A percentile compares a stretch with the other conserved stretches of the same genome.
Conservation (phyloP, 2,888 invertebrate genomes). For the Drosophila tripunctata region DNA sequence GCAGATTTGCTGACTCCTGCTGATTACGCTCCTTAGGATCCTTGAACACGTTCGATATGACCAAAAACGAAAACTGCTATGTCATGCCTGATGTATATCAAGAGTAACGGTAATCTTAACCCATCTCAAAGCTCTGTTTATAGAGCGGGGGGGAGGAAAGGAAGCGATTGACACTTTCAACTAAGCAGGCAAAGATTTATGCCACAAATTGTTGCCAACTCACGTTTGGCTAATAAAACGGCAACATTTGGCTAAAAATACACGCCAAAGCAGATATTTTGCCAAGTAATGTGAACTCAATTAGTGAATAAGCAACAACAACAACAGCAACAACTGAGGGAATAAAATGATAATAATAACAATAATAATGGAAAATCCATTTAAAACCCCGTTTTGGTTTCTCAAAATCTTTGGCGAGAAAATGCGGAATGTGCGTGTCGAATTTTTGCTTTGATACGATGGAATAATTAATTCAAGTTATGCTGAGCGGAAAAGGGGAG, state of each 20-base stretch:
- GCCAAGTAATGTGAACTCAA: slow-evolving; percentile 78
- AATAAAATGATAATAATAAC: slow-evolving; percentile 12
- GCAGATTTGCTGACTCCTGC: slow-evolving; percentile 12
- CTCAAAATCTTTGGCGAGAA: slow-evolving; percentile 48
- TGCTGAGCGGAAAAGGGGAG: background rate
- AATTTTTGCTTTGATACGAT: slow-evolving; percentile 38
- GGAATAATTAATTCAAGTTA: slow-evolving; percentile 34
- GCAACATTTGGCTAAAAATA: slow-evolving; percentile 67
- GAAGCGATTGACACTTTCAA: slow-evolving; percentile 64
- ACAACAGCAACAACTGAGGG: background rate
- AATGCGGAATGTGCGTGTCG: slow-evolving; percentile 59
- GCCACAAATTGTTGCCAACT: slow-evolving; percentile 63
- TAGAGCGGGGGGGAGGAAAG: background rate
- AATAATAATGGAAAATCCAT: slow-evolving; percentile 40
- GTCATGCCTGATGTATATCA: slow-evolving; percentile 26
- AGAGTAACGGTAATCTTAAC: slow-evolving; percentile 25
- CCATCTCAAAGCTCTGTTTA: slow-evolving; percentile 15
- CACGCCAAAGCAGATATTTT: slow-evolving; percentile 55
- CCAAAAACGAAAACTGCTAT: slow-evolving; percentile 15
- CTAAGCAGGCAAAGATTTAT: slow-evolving; percentile 31
- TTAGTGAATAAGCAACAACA: slow-evolving; percentile 56
- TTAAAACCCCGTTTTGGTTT: slow-evolving; percentile 19
- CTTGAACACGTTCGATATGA: slow-evolving; percentile 4
- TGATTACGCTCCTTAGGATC: background rate
- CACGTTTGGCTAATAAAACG: slow-evolving; percentile 74